A percentile compares a stretch with the other conserved stretches of the same genome.
These are phyloP conservation scores for Cheilosia vernalis DNA, from an alignment of 2,888 invertebrate genomes.

Conservation along the genomic window DNA sequence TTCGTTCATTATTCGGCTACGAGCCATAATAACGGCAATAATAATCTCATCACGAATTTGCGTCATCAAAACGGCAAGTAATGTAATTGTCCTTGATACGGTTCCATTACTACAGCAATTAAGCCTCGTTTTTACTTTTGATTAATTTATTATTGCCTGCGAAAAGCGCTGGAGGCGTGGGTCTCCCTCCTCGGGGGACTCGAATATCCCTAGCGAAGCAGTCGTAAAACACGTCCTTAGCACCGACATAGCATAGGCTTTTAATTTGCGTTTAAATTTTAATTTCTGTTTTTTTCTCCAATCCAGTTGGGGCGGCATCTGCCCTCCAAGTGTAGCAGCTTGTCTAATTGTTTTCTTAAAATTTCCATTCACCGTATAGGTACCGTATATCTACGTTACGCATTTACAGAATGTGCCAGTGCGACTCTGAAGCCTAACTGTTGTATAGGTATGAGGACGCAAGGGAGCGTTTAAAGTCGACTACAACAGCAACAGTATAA, in stretches of 20 bases:
- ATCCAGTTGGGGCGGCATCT: conserved; percentile 2
- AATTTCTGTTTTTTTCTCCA: conserved; percentile 1
- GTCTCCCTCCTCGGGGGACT: not conserved
- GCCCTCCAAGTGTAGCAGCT: conserved; percentile 3
- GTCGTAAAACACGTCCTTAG: conserved; percentile 30
- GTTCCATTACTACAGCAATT: conserved; percentile 61
- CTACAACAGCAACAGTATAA: not conserved
- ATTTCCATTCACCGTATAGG: conserved; percentile 5
- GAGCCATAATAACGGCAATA: conserved; percentile 58
- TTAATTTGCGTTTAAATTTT: conserved; percentile 58
- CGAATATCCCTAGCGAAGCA: conserved; percentile 22
- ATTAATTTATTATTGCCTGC: conserved; percentile 62
- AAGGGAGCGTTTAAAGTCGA: conserved; percentile 31
- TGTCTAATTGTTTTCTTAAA: conserved; percentile 53
- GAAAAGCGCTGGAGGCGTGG: conserved; percentile 20
- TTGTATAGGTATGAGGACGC: not conserved
- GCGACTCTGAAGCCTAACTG: not conserved
- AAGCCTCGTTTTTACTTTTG: conserved; percentile 60
- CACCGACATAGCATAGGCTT: conserved; percentile 37
- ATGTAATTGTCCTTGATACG: conserved; percentile 59
- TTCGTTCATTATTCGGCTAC: conserved; percentile 45
- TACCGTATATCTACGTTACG: too few relatives aligned
- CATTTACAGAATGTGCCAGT: not conserved
- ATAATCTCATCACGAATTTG: conserved; percentile 58
- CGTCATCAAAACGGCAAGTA: conserved; percentile 61